Base-by-base conservation (phyloP, 2,888 invertebrate species). In the Aphidius colemani region DNA sequence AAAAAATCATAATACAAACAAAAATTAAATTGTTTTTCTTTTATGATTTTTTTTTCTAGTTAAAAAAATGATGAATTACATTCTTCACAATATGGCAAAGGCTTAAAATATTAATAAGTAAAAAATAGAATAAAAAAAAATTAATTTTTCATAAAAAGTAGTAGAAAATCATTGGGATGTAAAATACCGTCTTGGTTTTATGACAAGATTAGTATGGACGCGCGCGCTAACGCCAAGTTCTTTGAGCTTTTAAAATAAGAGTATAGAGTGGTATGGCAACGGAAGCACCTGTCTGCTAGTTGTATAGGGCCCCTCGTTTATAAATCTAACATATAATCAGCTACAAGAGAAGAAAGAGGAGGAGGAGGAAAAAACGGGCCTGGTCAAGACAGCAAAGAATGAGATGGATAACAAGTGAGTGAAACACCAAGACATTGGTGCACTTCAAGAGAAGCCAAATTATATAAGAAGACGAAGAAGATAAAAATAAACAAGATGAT, bases 271-370 rank as follows among this genome's bases (percentile, higher is more conserved):
- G 50, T 57, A 53, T 51, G 45, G 59, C 45, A 72, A 74, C 75
- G 72, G 75, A 72, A 75, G 74, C 76, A 76, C 76, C 76, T 76
- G 76, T 71, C 76, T 69, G 73, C 68, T 73, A 61, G 70, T 71
- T 70, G 72, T 74, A 74, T 74, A 74, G 30, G 30, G 74, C 70
- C 71, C 74, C 76, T 78, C 76, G 77, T 78, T 79, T 78, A 75
- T 79, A 79, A 79, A 79, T 79, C 78, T 78, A 77, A 76, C 77
- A 76, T 78, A 77, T 75, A 80, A 77, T 78, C 80, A 79, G 75
- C 74, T 78, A 79, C 75, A 76, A 76, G 69, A 64, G 68, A 53
- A 67, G 61, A 63, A 55, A 68, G 55, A 65, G 48, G 55, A 64
- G 43, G 63, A 67, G 49, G 66, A 44, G 51, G 64, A 63, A 56